Percentiles rank a stretch among this genome's conserved stretches.
Conservation (phyloP, 1,140 invertebrate genomes). For the Ganaspis sp. region DNA sequence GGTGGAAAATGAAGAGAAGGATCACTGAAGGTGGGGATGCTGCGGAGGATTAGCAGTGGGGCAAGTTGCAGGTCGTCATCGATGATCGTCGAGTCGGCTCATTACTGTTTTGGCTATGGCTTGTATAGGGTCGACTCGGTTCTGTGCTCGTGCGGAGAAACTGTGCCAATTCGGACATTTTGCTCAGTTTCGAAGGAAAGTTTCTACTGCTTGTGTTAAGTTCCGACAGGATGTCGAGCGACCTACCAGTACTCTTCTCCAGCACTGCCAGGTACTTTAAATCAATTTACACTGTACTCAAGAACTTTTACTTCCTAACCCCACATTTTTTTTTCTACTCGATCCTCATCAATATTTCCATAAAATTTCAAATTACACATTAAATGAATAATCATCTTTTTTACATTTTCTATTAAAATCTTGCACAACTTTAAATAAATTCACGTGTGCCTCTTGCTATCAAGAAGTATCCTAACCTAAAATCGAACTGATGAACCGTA, state of each 20-base stretch:
- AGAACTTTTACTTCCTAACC: neutral
- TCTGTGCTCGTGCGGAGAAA: constrained; percentile 86
- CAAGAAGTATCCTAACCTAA: neutral
- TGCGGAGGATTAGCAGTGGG: too few relatives aligned
- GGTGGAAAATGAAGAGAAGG: neutral
- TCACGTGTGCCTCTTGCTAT: neutral
- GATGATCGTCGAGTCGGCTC: constrained; percentile 15
- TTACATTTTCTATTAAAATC: too few relatives aligned
- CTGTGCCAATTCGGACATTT: constrained; percentile 83
- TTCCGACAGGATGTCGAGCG: constrained; percentile 46
- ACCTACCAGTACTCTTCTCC: constrained; percentile 45
- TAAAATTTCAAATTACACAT: neutral
- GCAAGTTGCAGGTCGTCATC: neutral
- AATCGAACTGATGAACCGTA: neutral
- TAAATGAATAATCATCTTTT: too few relatives aligned
- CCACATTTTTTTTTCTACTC: neutral
- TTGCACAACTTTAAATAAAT: neutral
- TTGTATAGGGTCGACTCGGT: constrained; percentile 86
- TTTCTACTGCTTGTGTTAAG: constrained; percentile 49
- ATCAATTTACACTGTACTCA: neutral
- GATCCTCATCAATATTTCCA: neutral
- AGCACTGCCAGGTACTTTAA: constrained; percentile 51
- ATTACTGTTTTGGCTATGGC: constrained; percentile 85
- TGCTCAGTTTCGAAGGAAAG: constrained; percentile 55
- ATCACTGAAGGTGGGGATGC: constrained; percentile 1